Conservation (phyloP, 2,888 invertebrate genomes). For the Zootermopsis nevadensis region DNA sequence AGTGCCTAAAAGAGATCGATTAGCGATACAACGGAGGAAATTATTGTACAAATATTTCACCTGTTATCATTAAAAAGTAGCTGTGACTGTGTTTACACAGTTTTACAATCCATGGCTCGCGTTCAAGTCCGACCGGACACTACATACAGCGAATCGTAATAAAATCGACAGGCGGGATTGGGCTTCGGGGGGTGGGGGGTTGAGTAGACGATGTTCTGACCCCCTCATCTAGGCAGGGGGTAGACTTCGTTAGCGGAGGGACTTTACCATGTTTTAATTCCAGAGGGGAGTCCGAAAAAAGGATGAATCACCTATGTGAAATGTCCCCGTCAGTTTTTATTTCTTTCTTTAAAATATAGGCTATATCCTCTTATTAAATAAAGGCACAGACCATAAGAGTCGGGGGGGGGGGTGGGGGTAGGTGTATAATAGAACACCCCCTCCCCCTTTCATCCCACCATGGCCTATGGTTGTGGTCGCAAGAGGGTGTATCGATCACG, state of each 20-base stretch:
- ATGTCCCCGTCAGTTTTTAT: slow-evolving; percentile 26
- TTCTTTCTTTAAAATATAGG: slow-evolving; percentile 28
- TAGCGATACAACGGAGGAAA: too few species aligned
- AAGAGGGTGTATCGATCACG: slow-evolving; percentile 40
- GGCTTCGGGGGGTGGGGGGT: background rate
- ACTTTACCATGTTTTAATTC: slow-evolving; percentile 36
- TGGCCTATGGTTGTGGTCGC: slow-evolving; percentile 35
- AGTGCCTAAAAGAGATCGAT: too few species aligned
- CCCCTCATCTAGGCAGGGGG: slow-evolving; percentile 34
- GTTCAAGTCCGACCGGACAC: background rate
- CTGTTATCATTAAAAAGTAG: slow-evolving; percentile 16
- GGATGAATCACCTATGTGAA: slow-evolving; percentile 41
- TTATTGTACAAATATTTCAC: too few species aligned
- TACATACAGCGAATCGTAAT: slow-evolving; percentile 30
- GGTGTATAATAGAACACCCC: slow-evolving; percentile 12
- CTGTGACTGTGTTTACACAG: too few species aligned
- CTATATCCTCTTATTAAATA: slow-evolving; percentile 42
- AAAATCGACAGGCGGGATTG: background rate
- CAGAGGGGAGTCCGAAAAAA: slow-evolving; percentile 30
- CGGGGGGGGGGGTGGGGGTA: background rate
- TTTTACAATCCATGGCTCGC: too few species aligned
- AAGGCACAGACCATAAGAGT: slow-evolving; percentile 32
- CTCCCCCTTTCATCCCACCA: background rate
- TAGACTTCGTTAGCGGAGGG: slow-evolving; percentile 25
- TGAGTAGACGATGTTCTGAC: slow-evolving; percentile 22